Conservation (phyloP, 2,888 invertebrate genomes). For the Cosmia trapezina region DNA sequence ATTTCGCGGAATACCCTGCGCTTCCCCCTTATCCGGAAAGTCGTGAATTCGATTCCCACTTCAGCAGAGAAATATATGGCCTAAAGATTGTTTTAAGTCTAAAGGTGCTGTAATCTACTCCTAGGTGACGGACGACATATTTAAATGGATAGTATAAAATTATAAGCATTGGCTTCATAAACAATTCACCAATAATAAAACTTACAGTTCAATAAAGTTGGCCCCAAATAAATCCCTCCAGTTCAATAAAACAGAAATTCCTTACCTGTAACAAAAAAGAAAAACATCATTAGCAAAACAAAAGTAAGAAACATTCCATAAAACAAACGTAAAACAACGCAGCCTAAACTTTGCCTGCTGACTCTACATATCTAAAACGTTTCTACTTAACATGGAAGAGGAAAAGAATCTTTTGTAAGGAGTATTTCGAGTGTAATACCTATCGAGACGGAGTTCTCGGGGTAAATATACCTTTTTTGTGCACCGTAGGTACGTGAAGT, state of each 20-base stretch:
- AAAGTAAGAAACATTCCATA: slow-evolving; percentile 33
- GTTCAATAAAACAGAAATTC: background rate
- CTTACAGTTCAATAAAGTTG: slow-evolving; percentile 16
- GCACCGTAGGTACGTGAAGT: slow-evolving; percentile 61
- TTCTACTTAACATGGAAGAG: slow-evolving; percentile 86
- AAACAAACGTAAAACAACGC: slow-evolving; percentile 26
- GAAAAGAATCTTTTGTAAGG: slow-evolving; percentile 87
- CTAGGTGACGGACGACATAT: background rate
- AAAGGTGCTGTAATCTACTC: too few species aligned
- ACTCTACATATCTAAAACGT: slow-evolving; percentile 79
- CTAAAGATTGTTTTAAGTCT: too few species aligned
- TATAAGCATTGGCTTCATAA: background rate
- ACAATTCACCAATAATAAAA: background rate
- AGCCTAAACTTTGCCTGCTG: slow-evolving; percentile 60
- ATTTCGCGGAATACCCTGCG: too few species aligned
- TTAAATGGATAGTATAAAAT: background rate
- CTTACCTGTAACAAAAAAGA: slow-evolving; percentile 65
- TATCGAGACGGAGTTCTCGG: slow-evolving; percentile 80
- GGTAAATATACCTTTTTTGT: slow-evolving; percentile 86
- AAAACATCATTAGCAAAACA: slow-evolving; percentile 32
- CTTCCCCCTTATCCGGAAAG: too few species aligned
- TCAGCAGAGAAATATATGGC: too few species aligned
- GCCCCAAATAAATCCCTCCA: slow-evolving; percentile 12
- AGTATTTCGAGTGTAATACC: slow-evolving; percentile 85
- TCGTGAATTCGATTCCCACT: too few species aligned